Base-by-base conservation (phyloP, 2,113 vertebrate species). In the Cromileptes altivelis region DNA sequence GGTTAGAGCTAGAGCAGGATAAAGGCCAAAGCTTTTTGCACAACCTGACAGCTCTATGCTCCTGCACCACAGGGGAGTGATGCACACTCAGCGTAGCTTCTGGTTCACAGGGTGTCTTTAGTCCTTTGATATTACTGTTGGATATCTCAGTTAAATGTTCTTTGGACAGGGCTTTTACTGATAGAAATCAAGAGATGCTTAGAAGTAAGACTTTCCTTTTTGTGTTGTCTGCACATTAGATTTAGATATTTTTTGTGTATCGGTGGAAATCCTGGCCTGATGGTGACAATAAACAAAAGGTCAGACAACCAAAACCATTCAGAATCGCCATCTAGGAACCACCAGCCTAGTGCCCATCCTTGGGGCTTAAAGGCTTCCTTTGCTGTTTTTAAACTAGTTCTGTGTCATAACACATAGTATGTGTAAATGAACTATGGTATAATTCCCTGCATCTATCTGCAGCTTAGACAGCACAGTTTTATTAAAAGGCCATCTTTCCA, bases 1-100 rank as follows among this genome's bases (percentile, higher is more conserved):
- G n/a, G n/a, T 55, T 19, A 72, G 84, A 81, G 87, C 83, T 63
- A 77, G 62, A 70, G 74, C 47, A 76, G 58, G 82, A 89, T 82
- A 90, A 89, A 90, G 88, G 81, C 77, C 78, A 80, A 70, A 78
- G 78, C 80, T 56, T 70, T 75, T 81, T 89, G 73, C 71, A 70
- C 67, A 68, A 72, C 47, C 78, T 84, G 82, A 92, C 82, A 85
- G 82, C 84, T 90, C 72, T 42, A 45, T 81, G 65, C 78, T 78
- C 25, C 65, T 23, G 79, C 88, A 52, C 75, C 18, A 23, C 71
- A 25, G 80, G 82, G 70, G 57, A 68, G 74, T 1, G 33, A 50
- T 84, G 85, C 77, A 49, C 21, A 40, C 67, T 85, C 87, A 89
- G 85, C 85, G 80, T 3, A 12, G 56, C 67, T 73, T 49, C 13